Conservation (phyloP, 2,113 vertebrate species). For the Lipophrys pholis region DNA sequence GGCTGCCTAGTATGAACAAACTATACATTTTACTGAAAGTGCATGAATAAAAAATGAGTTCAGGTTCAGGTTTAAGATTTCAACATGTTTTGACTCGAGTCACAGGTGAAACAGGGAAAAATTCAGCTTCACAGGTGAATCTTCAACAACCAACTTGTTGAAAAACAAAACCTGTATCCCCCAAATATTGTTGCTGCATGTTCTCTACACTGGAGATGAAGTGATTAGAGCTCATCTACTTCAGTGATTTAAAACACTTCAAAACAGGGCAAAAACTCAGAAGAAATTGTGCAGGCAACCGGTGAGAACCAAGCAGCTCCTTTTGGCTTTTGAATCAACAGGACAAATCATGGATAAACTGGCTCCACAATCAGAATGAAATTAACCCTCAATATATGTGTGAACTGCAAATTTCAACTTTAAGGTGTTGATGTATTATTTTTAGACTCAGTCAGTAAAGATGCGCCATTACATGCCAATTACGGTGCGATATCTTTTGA, state of each 20-base stretch:
- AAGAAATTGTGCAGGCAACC: neutral
- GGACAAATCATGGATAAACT: neutral
- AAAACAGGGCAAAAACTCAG: constrained; percentile 13
- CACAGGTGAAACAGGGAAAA: neutral
- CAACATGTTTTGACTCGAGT: neutral
- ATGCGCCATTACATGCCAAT: no score
- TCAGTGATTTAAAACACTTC: constrained; percentile 22
- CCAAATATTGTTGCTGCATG: constrained; percentile 15
- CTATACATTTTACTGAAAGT: neutral
- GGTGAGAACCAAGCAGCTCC: neutral
- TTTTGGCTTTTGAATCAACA: constrained; percentile 4
- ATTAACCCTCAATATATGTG: no score
- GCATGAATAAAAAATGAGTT: neutral
- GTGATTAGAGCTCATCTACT: constrained; percentile 5
- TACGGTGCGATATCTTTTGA: no score
- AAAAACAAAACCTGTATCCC: neutral
- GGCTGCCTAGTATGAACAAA: no score
- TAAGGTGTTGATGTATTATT: no score
- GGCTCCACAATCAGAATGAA: no score
- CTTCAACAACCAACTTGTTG: neutral
- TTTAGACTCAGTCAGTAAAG: no score
- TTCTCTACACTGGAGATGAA: neutral
- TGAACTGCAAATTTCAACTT: no score
- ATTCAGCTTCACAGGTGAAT: neutral
- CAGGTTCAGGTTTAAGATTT: no score